Evolutionary conservation across 2,888 invertebrate genomes (phyloP), one percentile per base, ranked within the genome.

Genomic region (Spodoptera littoralis): DNA sequence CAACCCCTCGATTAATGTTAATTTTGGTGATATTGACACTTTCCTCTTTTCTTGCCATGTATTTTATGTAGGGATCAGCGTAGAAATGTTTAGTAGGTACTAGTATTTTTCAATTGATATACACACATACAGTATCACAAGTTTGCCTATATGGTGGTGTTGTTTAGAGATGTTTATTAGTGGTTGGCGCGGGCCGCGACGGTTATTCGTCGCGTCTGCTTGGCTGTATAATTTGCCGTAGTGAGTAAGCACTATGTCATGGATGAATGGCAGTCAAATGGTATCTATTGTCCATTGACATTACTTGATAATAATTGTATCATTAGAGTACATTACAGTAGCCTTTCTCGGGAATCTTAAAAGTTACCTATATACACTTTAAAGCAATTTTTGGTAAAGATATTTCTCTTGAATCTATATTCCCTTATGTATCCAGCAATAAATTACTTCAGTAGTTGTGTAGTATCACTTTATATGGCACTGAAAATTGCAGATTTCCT

Each of bases 311-410:
- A 94, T 94, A 94, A 94, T 94, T 93, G 93, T 94, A 94, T 94
- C 93, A 93, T 93, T 94, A 94, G 93, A 93, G 92, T 94, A 94
- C 93, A 94, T 93, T 92, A 92, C 93, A 91, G 93, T 94, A 94
- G 94, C 92, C 93, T 93, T 93, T 94, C 93, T 93, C 91, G 90
- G 88, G 90, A 92, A 92, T 93, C 92, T 93, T 92, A 90, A 93
- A 92, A 93, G 93, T 94, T 94, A 94, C 93, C 94, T 94, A 93
- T 94, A 93, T 93, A 93, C 92, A 94, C 91, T 92, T 88, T 87
- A 89, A 92, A 92, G 85, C 86, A 89, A 91, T 90, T 93, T 93
- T 94, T 92, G 93, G 92, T 92, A 93, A 92, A 92, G 92, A 92
- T 93, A 93, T 92, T 93, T 94, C 92, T 93, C 94, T 94, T 90